Conservation (phyloP, 2,888 invertebrate species). For the Hermaeophaga mercurialis region DNA sequence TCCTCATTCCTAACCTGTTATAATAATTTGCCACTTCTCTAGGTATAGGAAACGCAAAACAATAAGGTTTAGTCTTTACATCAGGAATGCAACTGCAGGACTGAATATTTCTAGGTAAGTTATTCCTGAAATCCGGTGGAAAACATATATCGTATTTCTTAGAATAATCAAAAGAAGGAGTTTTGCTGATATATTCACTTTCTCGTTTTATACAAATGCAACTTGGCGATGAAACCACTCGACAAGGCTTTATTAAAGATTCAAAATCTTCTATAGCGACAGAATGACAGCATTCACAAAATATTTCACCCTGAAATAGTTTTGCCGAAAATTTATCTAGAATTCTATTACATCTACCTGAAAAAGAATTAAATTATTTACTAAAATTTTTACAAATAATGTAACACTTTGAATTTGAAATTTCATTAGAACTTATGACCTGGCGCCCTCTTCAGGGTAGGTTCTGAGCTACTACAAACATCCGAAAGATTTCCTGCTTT, state of each 20-base stretch:
- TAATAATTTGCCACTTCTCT: constrained; percentile 52
- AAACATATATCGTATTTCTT: constrained; percentile 30
- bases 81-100: constrained; percentile 44
- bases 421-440: no score
- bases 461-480: no score
- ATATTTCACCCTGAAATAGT: constrained; percentile 46
- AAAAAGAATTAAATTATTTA: constrained; percentile 15
- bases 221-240: constrained; percentile 40
- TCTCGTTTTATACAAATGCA: constrained; percentile 32
- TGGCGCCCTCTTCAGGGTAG: no score
- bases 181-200: constrained; percentile 11
- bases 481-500: no score
- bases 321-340: constrained; percentile 43
- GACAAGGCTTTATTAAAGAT: constrained; percentile 32
- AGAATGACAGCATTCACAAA: constrained; percentile 38
- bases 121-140: constrained; percentile 30
- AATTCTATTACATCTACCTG: constrained; percentile 42
- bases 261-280: constrained; percentile 37
- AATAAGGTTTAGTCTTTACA: constrained; percentile 32
- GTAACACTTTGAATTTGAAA: not conserved
- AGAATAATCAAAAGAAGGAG: constrained; percentile 20
- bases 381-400: not conserved
- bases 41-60: constrained; percentile 44
- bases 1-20: constrained; percentile 46
- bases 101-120: constrained; percentile 32